Base-by-base conservation (phyloP, 2,888 invertebrate genomes). In the Rambutsinella grinnellia region DNA sequence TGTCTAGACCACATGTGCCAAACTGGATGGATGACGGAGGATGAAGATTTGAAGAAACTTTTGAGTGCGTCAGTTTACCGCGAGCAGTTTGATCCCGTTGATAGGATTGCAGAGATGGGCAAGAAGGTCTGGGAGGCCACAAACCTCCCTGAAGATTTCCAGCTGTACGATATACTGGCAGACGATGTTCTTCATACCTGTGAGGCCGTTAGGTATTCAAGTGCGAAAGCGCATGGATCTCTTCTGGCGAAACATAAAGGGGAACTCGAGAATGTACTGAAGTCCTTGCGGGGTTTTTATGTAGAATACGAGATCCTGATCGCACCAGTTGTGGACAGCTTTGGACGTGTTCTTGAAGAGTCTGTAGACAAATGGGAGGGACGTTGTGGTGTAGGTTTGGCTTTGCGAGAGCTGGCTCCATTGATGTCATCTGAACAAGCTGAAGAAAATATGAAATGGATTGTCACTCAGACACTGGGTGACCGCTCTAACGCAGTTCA, bases 341-440 rank as follows among this genome's bases (percentile, higher is more conserved):
- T 99, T 88, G 97, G 97, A 15, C 91, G 99, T 80, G 92, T 94
- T 86, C 89, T 95, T 47, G 92, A 92, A 85, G 92, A 92, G 83
- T 92, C 95, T 0, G 90, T 94, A 68, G 99, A 99, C 88, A 92
- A 93, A 84, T 99, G 96, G 96, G 92, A 92, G 79, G 93, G 94
- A 6, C 90, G 99, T 75, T 90, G 94, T 83, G 99, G 99, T 62
- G 93, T 94, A 24, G 98, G 94, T 8, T 89, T 94, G 79, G 93
- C 94, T 8, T 89, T 98, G 77, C 90, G 90, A 0, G 92, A 94
- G 86, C 89, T 97, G 81, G 94, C 96, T 0, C 91, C 93, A 24
- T 88, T 94, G 69, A 89, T 93, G 24, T 90, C 90, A 0, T 26
- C 68, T 21, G 17, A 47, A 1, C 46, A 81, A 78, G 81, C 82